phyloP scores from a whole-genome alignment of 1,140 invertebrate species.

The Telenomus remus region DNA sequence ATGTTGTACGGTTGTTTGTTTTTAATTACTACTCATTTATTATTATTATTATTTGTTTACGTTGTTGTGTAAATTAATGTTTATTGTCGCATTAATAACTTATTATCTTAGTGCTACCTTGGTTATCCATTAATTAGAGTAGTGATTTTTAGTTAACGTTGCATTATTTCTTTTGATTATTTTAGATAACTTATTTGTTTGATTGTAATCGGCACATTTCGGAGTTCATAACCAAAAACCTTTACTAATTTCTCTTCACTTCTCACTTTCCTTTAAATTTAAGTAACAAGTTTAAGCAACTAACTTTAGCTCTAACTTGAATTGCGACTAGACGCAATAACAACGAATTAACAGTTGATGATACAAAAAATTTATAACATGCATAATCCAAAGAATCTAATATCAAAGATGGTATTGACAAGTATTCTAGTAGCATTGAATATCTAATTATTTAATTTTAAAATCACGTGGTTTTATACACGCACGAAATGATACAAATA shows the following conservation, averaged over 20 bases:
- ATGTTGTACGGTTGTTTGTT: background rate
- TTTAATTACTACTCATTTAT: background rate
- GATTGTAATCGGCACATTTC: slow-evolving; percentile 9
- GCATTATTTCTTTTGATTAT: too few relatives aligned
- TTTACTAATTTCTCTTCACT: slow-evolving; percentile 33
- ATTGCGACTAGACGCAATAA: background rate
- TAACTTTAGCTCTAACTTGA: background rate
- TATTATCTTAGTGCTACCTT: too few relatives aligned
- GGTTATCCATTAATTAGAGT: too few relatives aligned
- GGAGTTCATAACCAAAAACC: slow-evolving; percentile 17
- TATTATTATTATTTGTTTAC: background rate
- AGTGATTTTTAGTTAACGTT: too few relatives aligned
- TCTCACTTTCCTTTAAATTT: slow-evolving; percentile 5
- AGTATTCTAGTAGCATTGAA: slow-evolving; percentile 1
- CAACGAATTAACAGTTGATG: background rate
- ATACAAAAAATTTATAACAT: background rate
- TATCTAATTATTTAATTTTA: too few relatives aligned
- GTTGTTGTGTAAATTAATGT: slow-evolving; percentile 1
- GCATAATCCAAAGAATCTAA: slow-evolving; percentile 51
- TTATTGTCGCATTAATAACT: too few relatives aligned
- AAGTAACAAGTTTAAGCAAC: too few relatives aligned
- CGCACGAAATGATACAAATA: slow-evolving; percentile 1
- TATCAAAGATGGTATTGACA: slow-evolving; percentile 40
- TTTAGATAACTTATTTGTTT: too few relatives aligned
- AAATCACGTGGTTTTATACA: too few relatives aligned